A percentile compares a stretch with the other conserved stretches of the same genome.
Evolutionary conservation across 64 coral and sea anemone genomes (phyloP).

Genomic region (Catalaphyllia jardinei): DNA sequence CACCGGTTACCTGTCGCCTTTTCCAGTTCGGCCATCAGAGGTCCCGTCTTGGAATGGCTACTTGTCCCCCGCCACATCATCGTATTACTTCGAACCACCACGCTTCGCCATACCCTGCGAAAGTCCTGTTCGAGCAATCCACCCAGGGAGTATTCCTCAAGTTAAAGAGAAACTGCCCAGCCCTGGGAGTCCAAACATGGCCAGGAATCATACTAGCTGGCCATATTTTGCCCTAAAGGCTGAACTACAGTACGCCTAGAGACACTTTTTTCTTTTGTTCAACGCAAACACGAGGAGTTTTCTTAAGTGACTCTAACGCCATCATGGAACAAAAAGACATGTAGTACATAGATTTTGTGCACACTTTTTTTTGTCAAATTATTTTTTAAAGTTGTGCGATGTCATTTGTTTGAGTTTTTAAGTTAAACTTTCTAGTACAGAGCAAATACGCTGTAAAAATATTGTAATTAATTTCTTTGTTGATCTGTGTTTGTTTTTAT

Average conservation of each 20-base stretch:
- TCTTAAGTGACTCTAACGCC: background rate
- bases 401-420: background rate
- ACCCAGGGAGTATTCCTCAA: constrained; percentile 20
- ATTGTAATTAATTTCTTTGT: constrained; percentile 12
- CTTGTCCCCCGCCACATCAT: constrained; percentile 1
- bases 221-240: constrained; percentile 20
- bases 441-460: background rate
- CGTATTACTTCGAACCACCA: constrained; percentile 29
- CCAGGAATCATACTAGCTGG: constrained; percentile 4
- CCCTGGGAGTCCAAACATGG: background rate
- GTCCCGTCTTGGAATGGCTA: constrained; percentile 35
- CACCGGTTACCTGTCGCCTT: constrained; percentile 1
- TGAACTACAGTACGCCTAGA: constrained; percentile 29
- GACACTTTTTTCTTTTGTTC: background rate
- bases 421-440: background rate
- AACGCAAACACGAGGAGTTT: background rate
- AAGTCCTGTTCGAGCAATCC: constrained; percentile 12
- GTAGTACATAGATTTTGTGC: background rate
- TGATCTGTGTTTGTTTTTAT: constrained; percentile 19
- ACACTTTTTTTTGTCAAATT: background rate
- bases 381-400: background rate
- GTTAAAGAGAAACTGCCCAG: constrained; percentile 19
- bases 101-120: constrained; percentile 14
- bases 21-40: constrained; percentile 21
- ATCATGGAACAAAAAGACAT: background rate